These are phyloP conservation scores for Sinodicranocentrus sp. DNA, from an alignment of 2,888 invertebrate species.

Conservation along the genomic window DNA sequence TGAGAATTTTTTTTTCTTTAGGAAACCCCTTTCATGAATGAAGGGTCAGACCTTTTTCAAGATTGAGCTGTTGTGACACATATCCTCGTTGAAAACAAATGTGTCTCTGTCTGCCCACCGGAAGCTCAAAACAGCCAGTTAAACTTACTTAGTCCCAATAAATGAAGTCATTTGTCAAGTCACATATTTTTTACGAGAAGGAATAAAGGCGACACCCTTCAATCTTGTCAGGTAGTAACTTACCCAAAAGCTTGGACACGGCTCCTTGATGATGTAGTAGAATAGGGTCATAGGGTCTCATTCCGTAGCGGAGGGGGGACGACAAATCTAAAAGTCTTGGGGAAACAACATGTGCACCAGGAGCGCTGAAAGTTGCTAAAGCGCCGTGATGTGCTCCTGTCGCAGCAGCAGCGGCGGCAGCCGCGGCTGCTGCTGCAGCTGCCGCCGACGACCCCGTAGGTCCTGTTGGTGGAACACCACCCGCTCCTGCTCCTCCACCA, in stretches of 20 bases:
- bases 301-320: constrained; percentile 80
- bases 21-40: background rate
- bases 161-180: constrained; percentile 21
- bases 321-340: constrained; percentile 75
- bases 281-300: constrained; percentile 93
- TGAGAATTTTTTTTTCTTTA: background rate
- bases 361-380: constrained; percentile 29
- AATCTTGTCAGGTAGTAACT: constrained; percentile 44
- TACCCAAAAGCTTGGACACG: constrained; percentile 91
- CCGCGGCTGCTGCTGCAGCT: constrained; percentile 57
- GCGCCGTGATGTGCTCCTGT: constrained; percentile 38
- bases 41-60: too few relatives aligned
- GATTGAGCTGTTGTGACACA: constrained; percentile 22
- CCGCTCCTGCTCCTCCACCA: constrained; percentile 68
- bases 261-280: constrained; percentile 93
- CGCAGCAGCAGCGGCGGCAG: constrained; percentile 51
- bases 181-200: constrained; percentile 26
- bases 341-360: constrained; percentile 46
- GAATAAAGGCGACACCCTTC: background rate
- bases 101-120: constrained; percentile 37
- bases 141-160: too few relatives aligned
- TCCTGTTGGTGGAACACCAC: constrained; percentile 35
- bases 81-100: constrained; percentile 39
- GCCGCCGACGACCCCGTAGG: constrained; percentile 42
- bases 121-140: too few relatives aligned